Evolutionary conservation across 2,888 invertebrate species (phyloP), one percentile per base, ranked within the genome.

Genomic region (Dryococelus australis): DNA sequence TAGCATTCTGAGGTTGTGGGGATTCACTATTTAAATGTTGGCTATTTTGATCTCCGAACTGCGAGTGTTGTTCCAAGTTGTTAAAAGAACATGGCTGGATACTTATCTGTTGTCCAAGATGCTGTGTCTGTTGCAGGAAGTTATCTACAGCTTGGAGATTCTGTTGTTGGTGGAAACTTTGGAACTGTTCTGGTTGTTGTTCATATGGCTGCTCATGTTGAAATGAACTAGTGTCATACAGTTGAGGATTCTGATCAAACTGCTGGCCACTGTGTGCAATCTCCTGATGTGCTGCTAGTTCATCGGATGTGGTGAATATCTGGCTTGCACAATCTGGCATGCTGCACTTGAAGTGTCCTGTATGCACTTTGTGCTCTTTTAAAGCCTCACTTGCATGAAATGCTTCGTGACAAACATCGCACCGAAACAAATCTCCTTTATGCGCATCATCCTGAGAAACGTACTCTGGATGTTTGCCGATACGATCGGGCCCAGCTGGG

Each of bases 381-480:
- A 92, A 87, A 43, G 90, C 90, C 20, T 90, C 89, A 9, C 89
- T 89, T 86, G 91, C 90, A 0, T 90, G 89, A 16, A 87, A 84
- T n/a, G 88, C 86, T 83, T 94, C 94, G 89, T 94, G 94, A 91
- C 95, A 95, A 3, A 94, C 93, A 16, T 95, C 94, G 90, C 95
- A 95, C 0, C 94, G 93, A 88, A 93, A 94, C 86, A 65, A 65
- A 65, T 65, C 16, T 65, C 65, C 65, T 20, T 65, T 65, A n/a
- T 65, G 65, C n/a, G n/a, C 20, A n/a, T 65, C 65, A 65, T 65
- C 65, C n/a, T 12, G n/a, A n/a, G 65, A 65, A 24, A n/a, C 65
- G 16, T 65, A 65, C n/a, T 65, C 65, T n/a, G 65, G 24, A n/a
- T 65, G 65, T n/a, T 65, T 65, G 20, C 65, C 65, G n/a, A 65